These are phyloP conservation scores for Acrossocheilus wenchowensis DNA, from an alignment of 2,797 vertebrate genomes.

Conservation along the genomic window DNA sequence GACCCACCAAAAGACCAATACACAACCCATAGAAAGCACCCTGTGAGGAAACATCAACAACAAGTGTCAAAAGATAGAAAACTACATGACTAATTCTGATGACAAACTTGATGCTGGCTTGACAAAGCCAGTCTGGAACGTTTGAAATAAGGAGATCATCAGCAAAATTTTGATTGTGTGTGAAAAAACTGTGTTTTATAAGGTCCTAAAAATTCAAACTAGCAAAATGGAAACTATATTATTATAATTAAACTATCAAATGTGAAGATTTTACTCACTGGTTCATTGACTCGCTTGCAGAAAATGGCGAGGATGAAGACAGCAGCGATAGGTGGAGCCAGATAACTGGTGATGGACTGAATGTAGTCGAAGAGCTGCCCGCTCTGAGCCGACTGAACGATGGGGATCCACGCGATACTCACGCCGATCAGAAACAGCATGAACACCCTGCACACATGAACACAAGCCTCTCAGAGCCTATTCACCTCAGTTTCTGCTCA, in stretches of 20 bases:
- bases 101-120: not conserved
- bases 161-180: not conserved
- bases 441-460: conserved; percentile 76
- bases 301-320: conserved; percentile 56
- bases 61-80: not conserved
- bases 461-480: not conserved
- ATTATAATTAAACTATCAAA: conserved; percentile 69
- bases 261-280: conserved; percentile 67
- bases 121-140: not conserved
- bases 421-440: conserved; percentile 84
- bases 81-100: not conserved
- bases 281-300: conserved; percentile 59
- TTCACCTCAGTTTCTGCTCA: not conserved
- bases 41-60: conserved; percentile 71
- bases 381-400: conserved; percentile 87
- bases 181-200: not conserved
- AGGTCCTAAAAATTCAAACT: not conserved
- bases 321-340: conserved; percentile 58
- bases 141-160: not conserved
- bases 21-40: conserved; percentile 91
- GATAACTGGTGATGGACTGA: conserved; percentile 59
- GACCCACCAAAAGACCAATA: conserved; percentile 83
- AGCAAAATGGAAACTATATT: not conserved
- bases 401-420: conserved; percentile 94
- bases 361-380: conserved; percentile 70